A percentile compares a stretch with the other conserved stretches of the same genome.
phyloP scores from a whole-genome alignment of 2,888 invertebrate species.

The Entomobrya proxima region DNA sequence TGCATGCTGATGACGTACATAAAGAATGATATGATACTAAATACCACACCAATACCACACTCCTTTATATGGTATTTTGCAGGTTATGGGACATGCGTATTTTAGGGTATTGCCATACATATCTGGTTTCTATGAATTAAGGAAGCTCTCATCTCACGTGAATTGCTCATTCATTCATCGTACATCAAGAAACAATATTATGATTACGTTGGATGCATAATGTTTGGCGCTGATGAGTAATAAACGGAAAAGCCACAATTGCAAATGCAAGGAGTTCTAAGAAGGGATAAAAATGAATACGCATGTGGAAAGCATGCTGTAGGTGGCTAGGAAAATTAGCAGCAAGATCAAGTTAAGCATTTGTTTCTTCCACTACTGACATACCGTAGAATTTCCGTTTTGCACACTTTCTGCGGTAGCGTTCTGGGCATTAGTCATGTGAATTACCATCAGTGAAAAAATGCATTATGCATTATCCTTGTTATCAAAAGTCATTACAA shows the following conservation, averaged over 20 bases:
- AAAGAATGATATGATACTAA: no score
- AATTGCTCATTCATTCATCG: constrained; percentile 1
- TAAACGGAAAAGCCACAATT: neutral
- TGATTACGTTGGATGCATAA: neutral
- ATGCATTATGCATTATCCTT: neutral
- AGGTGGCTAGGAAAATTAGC: neutral
- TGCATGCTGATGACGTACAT: no score
- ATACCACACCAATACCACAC: no score
- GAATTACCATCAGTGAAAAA: no score
- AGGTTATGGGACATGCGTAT: neutral
- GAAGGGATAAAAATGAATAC: constrained; percentile 19
- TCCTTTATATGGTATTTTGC: neutral
- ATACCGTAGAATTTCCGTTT: constrained; percentile 32
- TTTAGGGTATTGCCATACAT: neutral
- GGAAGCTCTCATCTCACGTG: neutral
- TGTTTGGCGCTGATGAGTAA: constrained; percentile 26
- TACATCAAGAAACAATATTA: neutral
- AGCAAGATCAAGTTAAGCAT: neutral
- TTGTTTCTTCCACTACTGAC: neutral
- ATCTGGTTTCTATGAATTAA: neutral
- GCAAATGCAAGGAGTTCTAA: constrained; percentile 13
- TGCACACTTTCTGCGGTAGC: constrained; percentile 40
- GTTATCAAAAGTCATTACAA: neutral
- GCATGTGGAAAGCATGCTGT: constrained; percentile 6
- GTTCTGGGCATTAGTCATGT: no score